Evolutionary conservation across 2,113 vertebrate species (phyloP), one percentile per base, ranked within the genome.

Genomic region (Formicarius rufipectus): DNA sequence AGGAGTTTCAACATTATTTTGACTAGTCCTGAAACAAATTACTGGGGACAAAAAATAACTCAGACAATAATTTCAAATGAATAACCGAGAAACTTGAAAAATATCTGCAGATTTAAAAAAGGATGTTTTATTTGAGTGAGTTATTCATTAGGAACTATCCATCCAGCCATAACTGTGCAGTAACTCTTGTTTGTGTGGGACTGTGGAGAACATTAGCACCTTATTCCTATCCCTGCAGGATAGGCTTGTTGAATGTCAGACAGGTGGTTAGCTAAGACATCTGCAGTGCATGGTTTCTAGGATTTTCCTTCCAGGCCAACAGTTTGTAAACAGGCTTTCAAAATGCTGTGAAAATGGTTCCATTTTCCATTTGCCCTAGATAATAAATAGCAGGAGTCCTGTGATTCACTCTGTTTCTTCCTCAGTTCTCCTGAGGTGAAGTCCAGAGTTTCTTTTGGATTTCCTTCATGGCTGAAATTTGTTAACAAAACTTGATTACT

Each of bases 401-500:
- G 47, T 28, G n/a, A 79, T 91, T 89, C 16, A 24, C 45, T 74
- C 3, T 42, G 15, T 76, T 33, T 96, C 50, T 74, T 79, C 55
- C 40, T 71, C 67, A 30, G 40, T 76, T 94, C 81, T 89, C 35
- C n/a, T 83, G 59, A 81, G 56, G 27, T 52, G 10, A n/a, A 85
- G 37, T 78, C 78, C n/a, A n/a, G 45, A 25, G 20, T 89, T 94
- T 87, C 81, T 88, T 83, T 24, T 58, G 40, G 21, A 73, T 91
- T 94, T 86, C 59, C 58, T 87, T 92, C 74, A n/a, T 40, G 73
- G 76, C 19, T 71, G 80, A 85, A 89, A 87, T 90, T 82, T 87
- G 59, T 89, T 89, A 93, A 73, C 53, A 86, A 74, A 80, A 72
- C 69, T 80, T 91, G 64, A 87, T 95, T 94, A 92, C 86, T 82